Base-by-base conservation (phyloP, 2,797 vertebrate species). In the Melanotaenia maccullochi region DNA sequence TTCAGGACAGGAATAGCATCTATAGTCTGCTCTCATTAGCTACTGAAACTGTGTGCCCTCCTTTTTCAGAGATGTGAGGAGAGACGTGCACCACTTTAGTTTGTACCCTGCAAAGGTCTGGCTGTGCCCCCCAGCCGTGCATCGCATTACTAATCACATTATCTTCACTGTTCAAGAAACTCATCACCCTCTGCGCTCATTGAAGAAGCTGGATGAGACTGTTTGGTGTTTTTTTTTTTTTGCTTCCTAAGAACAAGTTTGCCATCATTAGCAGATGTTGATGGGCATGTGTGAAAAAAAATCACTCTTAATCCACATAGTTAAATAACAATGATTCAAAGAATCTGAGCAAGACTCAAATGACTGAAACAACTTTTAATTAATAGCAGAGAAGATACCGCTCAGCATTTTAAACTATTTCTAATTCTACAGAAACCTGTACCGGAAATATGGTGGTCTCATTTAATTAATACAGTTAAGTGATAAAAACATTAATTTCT, bases 81-180 rank as follows among this genome's bases (percentile, higher is more conserved):
- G 60, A 75, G 74, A 77, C 58, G 65, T 78, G 70, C 54, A 22
- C 49, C 66, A 64, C 30, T 30, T 30, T 30, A 30, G 28, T 77
- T 71, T 75, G 65, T 36, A 49, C 68, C 69, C 80, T 85, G 69
- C 55, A 55, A 77, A 79, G 73, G 52, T 51, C 38, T 35, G 2
- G 2, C 32, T 60, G 60, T 75, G 28, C 68, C n/a, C 68, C 57
- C 38, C 36, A 38, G 77, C 55, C 24, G 68, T 64, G 84, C 68
- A 85, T 87, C 83, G 66, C 68, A 76, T 87, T 83, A 82, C 88
- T 83, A 85, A 90, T 89, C 76, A 85, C 76, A 87, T 88, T 87
- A 89, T 85, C 80, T 75, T 64, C 73, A 58, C 78, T 75, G 61
- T 80, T 77, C 47, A 78, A 76, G 72, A 76, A 83, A 64, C 74